phyloP scores from a whole-genome alignment of 2,888 invertebrate species.

The Papilio elwesi region DNA sequence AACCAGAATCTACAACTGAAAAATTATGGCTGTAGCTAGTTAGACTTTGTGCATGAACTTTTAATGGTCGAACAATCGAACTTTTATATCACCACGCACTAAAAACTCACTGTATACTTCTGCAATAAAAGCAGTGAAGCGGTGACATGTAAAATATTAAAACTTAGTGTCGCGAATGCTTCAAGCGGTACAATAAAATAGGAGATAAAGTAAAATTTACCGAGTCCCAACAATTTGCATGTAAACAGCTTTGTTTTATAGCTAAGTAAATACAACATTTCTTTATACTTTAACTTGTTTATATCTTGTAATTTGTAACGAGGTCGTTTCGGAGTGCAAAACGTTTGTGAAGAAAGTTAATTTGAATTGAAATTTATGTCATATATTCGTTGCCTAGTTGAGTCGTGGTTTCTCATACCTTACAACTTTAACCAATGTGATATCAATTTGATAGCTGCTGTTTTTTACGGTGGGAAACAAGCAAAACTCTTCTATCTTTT shows the following conservation, averaged over 20 bases:
- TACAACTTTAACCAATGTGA: neutral
- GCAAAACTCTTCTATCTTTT: no score
- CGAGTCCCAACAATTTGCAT: slow-evolving; percentile 36
- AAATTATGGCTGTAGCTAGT: slow-evolving; percentile 50
- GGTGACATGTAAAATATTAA: slow-evolving; percentile 75
- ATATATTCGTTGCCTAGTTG: neutral
- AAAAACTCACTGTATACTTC: slow-evolving; percentile 65
- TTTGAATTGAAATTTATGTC: slow-evolving; percentile 1
- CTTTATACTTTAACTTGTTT: slow-evolving; percentile 22
- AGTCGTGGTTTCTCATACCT: neutral
- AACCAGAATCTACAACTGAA: slow-evolving; percentile 2
- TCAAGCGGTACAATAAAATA: slow-evolving; percentile 54
- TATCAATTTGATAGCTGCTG: no score
- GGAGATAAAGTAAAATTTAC: slow-evolving; percentile 46
- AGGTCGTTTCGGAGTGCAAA: neutral
- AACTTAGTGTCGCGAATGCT: slow-evolving; percentile 59
- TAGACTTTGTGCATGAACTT: slow-evolving; percentile 44
- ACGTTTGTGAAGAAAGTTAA: neutral
- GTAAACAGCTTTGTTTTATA: slow-evolving; percentile 37
- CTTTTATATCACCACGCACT: slow-evolving; percentile 62
- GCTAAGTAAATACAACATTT: slow-evolving; percentile 36
- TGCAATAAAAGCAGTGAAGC: slow-evolving; percentile 76
- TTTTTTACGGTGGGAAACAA: no score
- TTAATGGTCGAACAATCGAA: slow-evolving; percentile 48
- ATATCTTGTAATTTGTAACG: slow-evolving; percentile 21